Base-by-base conservation (phyloP, 1,140 invertebrate species). In the Drosophila tristis region DNA sequence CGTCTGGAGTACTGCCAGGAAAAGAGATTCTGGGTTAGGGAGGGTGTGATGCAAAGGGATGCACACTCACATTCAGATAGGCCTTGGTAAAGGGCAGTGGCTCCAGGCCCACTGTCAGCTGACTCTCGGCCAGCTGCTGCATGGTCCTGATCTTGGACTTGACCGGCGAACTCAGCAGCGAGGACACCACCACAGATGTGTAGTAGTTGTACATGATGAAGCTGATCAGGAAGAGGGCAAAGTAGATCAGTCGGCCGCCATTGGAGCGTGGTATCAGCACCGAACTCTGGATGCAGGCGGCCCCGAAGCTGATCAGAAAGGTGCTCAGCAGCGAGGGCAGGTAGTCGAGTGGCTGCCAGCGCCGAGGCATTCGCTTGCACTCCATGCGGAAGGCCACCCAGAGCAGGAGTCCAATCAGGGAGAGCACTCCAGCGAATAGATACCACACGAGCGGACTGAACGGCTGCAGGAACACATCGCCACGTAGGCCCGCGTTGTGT, bases 181-280 rank as follows among this genome's bases (percentile, higher is more conserved):
- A 90, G 5, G 91, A 90, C 0, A 92, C 90, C 42, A 92, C 80
- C 13, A 91, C 76, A 23, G 91, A 92, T 0, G 91, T 92, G 39
- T 92, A 92, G 67, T 92, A 92, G 51, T 92, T 92, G 42, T 92
- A 91, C 70, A 92, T 86, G 5, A 92, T 80, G 15, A 92, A 92
- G n/a, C 82, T 81, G n/a, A 78, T 68, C 4, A 91, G 44, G 4
- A 82, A 77, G 0, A 92, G 59, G 9, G 76, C 54, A n/a, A 92
- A 77, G 50, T 80, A 91, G 2, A 72, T 77, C 5, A 90, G 39
- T 2, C 91, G 62, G 5, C 91, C 91, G 0, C 91, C 91, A 0
- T 51, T 59, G 5, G 90, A 91, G 5, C 65, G 71, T 0, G 91
- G 91, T 23, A 82, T 74, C 9, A 92, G 23, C 0, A 60, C 49